Conservation (phyloP, 2,113 vertebrate species). For the Gallinago undulata region DNA sequence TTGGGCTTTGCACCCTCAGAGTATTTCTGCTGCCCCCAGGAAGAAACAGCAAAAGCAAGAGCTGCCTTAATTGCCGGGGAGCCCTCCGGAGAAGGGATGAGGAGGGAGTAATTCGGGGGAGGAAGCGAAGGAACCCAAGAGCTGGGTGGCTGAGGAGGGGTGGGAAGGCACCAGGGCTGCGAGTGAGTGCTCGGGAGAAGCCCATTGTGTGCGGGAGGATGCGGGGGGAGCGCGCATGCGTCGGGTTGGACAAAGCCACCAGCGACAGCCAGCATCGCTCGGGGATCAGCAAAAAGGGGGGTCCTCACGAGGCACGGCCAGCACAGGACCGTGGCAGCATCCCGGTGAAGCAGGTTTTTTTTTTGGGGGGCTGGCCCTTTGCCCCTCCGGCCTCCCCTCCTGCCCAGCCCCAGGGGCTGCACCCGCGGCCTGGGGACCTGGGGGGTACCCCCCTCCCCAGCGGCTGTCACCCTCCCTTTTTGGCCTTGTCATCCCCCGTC, state of each 20-base stretch:
- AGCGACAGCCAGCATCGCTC: background rate
- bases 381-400: background rate
- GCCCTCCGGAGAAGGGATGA: background rate
- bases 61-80: background rate
- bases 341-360: accelerated
- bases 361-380: accelerated
- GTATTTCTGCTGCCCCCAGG: background rate
- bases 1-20: background rate
- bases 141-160: background rate
- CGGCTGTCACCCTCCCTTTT: accelerated
- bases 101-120: accelerated
- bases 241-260: constrained; percentile 21
- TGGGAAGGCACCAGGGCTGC: background rate
- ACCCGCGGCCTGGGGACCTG: accelerated
- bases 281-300: background rate
- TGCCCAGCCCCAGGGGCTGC: accelerated
- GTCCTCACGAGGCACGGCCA: accelerated
- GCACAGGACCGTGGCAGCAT: accelerated
- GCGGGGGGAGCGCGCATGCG: background rate
- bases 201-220: constrained; percentile 15
- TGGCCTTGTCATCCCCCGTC: accelerated
- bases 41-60: background rate
- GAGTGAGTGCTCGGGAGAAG: background rate
- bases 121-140: accelerated
- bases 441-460: background rate